A percentile compares a stretch with the other conserved stretches of the same genome.
These are phyloP conservation scores for Donacobius atricapilla DNA, from an alignment of 2,113 vertebrate species.

Conservation along the genomic window DNA sequence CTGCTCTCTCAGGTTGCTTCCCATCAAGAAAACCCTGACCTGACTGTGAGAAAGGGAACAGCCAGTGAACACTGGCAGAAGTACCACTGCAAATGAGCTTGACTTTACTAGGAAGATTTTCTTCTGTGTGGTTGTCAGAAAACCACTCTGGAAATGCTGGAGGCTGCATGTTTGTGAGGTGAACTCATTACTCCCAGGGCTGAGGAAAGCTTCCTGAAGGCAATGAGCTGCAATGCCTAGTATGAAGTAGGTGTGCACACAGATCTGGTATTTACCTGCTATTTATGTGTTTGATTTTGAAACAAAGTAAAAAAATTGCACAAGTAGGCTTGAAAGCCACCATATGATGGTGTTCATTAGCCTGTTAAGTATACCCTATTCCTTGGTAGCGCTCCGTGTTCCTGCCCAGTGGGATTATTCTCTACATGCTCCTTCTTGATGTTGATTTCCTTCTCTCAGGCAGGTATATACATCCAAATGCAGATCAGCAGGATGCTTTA, in stretches of 20 bases:
- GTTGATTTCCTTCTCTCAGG: background rate
- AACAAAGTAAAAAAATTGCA: conserved; percentile 19
- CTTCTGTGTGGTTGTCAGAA: background rate
- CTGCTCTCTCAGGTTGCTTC: background rate
- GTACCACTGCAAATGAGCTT: background rate
- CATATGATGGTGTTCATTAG: background rate
- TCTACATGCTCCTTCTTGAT: background rate
- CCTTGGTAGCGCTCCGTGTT: background rate
- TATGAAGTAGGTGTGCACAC: conserved; percentile 14
- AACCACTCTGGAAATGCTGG: background rate
- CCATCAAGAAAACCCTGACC: background rate
- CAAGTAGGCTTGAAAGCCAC: background rate
- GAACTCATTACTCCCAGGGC: background rate
- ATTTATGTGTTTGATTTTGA: conserved; percentile 13
- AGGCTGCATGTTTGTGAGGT: background rate
- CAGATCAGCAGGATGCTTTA: background rate
- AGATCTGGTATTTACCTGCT: background rate
- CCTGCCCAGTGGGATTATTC: background rate
- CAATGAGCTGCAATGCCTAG: conserved; percentile 11
- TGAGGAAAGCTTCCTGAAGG: background rate
- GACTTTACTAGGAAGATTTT: background rate
- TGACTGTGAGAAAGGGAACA: background rate
- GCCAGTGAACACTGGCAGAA: background rate
- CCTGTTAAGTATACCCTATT: background rate
- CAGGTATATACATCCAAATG: background rate